phyloP scores from a whole-genome alignment of 1,140 invertebrate species.

The Cherax destructor region DNA sequence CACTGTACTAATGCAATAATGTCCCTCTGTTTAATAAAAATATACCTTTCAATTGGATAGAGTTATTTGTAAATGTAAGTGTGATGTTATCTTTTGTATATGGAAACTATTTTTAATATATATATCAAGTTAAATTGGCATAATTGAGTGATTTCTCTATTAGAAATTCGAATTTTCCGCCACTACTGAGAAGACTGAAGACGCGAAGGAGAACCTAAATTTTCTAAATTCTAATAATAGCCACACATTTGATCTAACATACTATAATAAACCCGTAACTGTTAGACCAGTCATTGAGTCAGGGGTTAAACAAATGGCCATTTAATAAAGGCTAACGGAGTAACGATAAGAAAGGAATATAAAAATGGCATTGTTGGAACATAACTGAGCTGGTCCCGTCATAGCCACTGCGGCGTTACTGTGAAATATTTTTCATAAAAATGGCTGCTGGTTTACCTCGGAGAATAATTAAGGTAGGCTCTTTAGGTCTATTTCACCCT shows the following conservation, averaged over 20 bases:
- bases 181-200: not conserved
- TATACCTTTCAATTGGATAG: no score
- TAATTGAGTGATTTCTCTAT: not conserved
- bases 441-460: conserved; percentile 71
- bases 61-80: no score
- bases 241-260: not conserved
- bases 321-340: not conserved
- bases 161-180: conserved; percentile 39
- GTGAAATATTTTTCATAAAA: conserved; percentile 57
- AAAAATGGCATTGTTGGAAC: conserved; percentile 43
- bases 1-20: no score
- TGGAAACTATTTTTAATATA: no score
- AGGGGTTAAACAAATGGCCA: no score
- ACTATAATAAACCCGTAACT: not conserved
- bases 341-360: not conserved
- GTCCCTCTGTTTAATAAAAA: no score
- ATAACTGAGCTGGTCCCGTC: conserved; percentile 19
- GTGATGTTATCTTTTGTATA: no score
- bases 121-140: no score
- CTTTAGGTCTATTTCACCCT: not conserved
- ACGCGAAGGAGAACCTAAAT: not conserved
- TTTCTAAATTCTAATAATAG: conserved; percentile 12
- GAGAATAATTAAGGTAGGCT: conserved; percentile 70
- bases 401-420: conserved; percentile 35
- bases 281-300: not conserved